These are phyloP conservation scores for Cheilosia impressa DNA, from an alignment of 2,888 invertebrate genomes.

Conservation along the genomic window DNA sequence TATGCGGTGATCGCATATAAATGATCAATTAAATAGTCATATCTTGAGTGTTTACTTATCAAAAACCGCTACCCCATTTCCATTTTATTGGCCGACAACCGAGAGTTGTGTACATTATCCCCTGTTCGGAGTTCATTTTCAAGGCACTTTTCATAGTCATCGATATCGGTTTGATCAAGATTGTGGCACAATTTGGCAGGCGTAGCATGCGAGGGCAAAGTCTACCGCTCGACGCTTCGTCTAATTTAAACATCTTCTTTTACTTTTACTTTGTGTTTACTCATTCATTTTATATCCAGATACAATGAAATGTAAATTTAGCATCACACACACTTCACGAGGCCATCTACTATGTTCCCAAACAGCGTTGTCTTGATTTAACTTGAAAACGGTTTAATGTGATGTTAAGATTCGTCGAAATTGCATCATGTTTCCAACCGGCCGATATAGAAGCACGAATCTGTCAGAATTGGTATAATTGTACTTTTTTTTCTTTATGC, in stretches of 20 bases:
- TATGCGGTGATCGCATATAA: too few species aligned
- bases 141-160: too few species aligned
- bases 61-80: too few species aligned
- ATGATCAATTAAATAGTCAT: too few species aligned
- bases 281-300: neutral
- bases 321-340: constrained; percentile 6
- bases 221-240: neutral
- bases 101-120: too few species aligned
- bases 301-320: constrained; percentile 29
- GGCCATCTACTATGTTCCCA: neutral
- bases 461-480: too few species aligned
- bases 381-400: constrained; percentile 8
- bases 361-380: neutral
- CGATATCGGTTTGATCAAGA: neutral
- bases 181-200: neutral
- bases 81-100: too few species aligned
- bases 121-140: too few species aligned
- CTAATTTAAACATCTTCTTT: constrained; percentile 24
- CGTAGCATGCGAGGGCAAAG: neutral
- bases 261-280: constrained; percentile 9
- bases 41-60: too few species aligned
- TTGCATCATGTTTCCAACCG: constrained; percentile 32
- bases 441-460: too few species aligned
- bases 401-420: constrained; percentile 9
- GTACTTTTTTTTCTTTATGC: too few species aligned